Percentiles rank a stretch among this genome's conserved stretches.
Evolutionary conservation across 2,888 invertebrate species (phyloP).

Genomic region (Amitus sp.): DNA sequence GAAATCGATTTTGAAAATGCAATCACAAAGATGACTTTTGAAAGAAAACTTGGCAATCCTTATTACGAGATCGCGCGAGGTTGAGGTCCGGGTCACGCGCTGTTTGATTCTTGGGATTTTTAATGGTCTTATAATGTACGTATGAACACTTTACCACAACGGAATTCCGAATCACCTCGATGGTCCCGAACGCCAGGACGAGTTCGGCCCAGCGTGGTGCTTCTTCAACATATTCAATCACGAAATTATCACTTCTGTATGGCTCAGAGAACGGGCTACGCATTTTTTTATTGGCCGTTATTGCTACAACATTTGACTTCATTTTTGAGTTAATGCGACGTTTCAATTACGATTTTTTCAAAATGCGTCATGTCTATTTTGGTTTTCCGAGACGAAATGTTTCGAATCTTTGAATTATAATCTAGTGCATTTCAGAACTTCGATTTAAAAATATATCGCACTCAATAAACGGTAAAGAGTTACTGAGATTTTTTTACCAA

Average conservation of each 20-base stretch:
- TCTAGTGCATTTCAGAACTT: no score
- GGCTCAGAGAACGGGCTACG: constrained; percentile 27
- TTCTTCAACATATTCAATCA: constrained; percentile 64
- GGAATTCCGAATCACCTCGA: constrained; percentile 28
- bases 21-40: not conserved
- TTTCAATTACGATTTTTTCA: constrained; percentile 12
- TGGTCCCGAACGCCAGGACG: constrained; percentile 52
- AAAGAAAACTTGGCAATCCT: not conserved
- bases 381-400: no score
- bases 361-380: no score
- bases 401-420: no score
- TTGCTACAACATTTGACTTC: constrained; percentile 21
- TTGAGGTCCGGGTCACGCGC: constrained; percentile 51
- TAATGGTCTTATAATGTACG: constrained; percentile 64
- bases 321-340: constrained; percentile 14
- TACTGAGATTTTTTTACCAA: no score
- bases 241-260: constrained; percentile 65
- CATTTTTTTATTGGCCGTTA: constrained; percentile 15
- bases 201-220: constrained; percentile 60
- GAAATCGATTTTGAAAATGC: no score
- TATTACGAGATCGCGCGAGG: constrained; percentile 43
- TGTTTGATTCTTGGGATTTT: constrained; percentile 56
- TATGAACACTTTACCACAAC: constrained; percentile 58
- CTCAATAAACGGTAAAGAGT: no score
- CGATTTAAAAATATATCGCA: no score